These are phyloP conservation scores for Brachionus rubens DNA, from an alignment of 1,140 invertebrate genomes.

Conservation along the genomic window DNA sequence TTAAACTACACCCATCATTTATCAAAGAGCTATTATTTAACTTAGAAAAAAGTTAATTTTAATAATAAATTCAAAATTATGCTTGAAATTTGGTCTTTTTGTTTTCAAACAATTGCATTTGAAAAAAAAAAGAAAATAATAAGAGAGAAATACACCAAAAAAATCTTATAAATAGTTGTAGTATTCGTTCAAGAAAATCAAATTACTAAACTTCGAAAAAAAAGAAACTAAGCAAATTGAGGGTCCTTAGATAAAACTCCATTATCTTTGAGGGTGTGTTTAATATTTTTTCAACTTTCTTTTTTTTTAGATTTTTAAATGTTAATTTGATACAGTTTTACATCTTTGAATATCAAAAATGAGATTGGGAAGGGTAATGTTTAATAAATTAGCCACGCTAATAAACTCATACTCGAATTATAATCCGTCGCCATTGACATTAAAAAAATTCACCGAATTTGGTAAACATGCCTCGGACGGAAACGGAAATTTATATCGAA, in stretches of 20 bases:
- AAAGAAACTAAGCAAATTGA: background rate
- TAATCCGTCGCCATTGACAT: slow-evolving; percentile 37
- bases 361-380: slow-evolving; percentile 25
- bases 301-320: slow-evolving; percentile 18
- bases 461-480: slow-evolving; percentile 13
- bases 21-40: no score
- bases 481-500: background rate
- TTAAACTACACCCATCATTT: no score
- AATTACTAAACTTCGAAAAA: slow-evolving; percentile 1
- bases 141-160: no score
- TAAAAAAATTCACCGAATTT: slow-evolving; percentile 40
- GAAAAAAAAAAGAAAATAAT: no score
- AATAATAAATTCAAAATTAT: no score
- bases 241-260: background rate
- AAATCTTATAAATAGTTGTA: no score
- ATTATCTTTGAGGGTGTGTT: background rate
- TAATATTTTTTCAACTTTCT: background rate
- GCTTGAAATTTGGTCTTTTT: no score
- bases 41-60: no score
- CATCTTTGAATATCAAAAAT: slow-evolving; percentile 2
- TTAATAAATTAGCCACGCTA: slow-evolving; percentile 33
- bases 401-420: slow-evolving; percentile 46
- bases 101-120: no score
- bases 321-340: background rate
- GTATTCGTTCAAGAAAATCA: no score